Conservation (phyloP, 64 coral and sea anemone species). For the Dendronephthya gigantea region DNA sequence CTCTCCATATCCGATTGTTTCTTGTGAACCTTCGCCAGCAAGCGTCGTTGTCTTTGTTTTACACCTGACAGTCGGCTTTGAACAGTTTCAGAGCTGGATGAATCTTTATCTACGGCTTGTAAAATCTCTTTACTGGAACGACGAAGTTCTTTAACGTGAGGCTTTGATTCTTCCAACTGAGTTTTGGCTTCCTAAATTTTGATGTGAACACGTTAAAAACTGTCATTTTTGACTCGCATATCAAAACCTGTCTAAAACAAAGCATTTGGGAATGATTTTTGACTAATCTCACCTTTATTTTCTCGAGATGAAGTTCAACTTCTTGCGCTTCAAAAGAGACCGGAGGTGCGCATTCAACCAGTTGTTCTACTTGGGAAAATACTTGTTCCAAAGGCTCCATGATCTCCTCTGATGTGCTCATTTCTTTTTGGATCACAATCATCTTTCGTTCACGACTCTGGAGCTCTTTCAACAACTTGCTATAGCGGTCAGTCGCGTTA, state of each 20-base stretch:
- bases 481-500: neutral
- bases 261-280: neutral
- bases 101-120: neutral
- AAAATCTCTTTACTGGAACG: neutral
- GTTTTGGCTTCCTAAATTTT: neutral
- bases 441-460: neutral
- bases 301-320: neutral
- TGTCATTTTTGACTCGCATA: neutral
- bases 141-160: neutral
- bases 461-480: neutral
- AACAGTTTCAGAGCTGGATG: neutral
- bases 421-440: neutral
- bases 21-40: neutral
- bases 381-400: neutral
- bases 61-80: conserved; percentile 3
- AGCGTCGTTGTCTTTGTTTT: neutral
- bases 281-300: neutral
- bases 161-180: neutral
- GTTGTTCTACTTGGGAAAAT: neutral
- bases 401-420: neutral
- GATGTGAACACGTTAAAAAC: neutral
- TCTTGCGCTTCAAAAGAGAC: neutral
- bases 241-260: neutral
- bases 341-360: neutral
- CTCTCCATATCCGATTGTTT: conserved; percentile 11